Evolutionary conservation across 2,888 invertebrate genomes (phyloP).

Genomic region (Scaptomyza polygonia): DNA sequence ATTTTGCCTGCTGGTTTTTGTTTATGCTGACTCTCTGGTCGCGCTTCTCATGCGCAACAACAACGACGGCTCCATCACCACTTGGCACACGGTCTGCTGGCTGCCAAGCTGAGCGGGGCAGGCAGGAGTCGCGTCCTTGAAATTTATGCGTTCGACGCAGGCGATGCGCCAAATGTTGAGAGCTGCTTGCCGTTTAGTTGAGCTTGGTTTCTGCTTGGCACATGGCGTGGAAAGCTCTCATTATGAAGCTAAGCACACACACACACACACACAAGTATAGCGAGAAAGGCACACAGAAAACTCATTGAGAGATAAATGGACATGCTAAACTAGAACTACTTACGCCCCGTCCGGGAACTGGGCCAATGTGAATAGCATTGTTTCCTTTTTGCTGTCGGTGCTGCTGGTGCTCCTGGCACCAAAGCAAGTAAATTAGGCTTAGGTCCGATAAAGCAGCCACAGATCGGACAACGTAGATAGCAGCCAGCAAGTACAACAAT

Average conservation of each 20-base stretch:
- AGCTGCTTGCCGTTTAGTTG: constrained; percentile 23
- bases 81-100: constrained; percentile 36
- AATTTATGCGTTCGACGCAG: constrained; percentile 74
- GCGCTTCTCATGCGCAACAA: constrained; percentile 39
- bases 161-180: constrained; percentile 63
- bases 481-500: constrained; percentile 13
- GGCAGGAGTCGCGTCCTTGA: constrained; percentile 60
- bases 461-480: constrained; percentile 53
- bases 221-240: constrained; percentile 76
- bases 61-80: constrained; percentile 38
- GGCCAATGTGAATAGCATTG: constrained; percentile 68
- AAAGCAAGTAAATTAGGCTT: constrained; percentile 23
- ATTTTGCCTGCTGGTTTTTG: constrained; percentile 52
- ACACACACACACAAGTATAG: constrained; percentile 20
- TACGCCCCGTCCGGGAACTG: constrained; percentile 60
- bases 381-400: constrained; percentile 28
- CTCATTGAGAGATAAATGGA: constrained; percentile 53
- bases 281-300: constrained; percentile 4
- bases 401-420: neutral
- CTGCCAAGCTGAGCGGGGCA: constrained; percentile 23
- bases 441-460: constrained; percentile 34
- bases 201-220: constrained; percentile 35
- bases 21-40: constrained; percentile 47
- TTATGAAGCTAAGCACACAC: constrained; percentile 58
- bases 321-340: constrained; percentile 59